A percentile compares a stretch with the other conserved stretches of the same genome.
phyloP scores from a whole-genome alignment of 2,113 vertebrate species.

The Brachionichthys hirsutus region DNA sequence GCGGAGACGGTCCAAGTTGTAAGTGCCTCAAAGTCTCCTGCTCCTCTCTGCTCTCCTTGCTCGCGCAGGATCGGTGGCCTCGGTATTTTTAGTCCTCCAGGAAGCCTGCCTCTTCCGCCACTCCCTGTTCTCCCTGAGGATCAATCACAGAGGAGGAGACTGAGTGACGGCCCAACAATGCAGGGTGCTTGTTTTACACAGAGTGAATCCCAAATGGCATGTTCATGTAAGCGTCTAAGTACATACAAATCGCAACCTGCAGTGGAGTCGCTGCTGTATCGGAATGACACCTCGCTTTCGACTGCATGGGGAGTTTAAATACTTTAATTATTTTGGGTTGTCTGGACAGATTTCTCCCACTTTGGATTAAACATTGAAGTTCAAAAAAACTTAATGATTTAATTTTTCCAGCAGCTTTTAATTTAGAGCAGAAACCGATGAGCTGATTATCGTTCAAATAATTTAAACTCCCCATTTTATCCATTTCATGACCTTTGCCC shows the following conservation, averaged over 20 bases:
- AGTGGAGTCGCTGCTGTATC: too few species aligned
- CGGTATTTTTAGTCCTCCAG: slow-evolving; percentile 68
- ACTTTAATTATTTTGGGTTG: too few species aligned
- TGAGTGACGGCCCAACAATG: slow-evolving; percentile 43
- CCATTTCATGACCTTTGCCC: too few species aligned
- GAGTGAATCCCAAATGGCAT: neutral
- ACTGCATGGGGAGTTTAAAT: too few species aligned
- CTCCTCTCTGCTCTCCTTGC: slow-evolving; percentile 1
- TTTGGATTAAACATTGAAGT: too few species aligned
- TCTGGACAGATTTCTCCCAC: too few species aligned
- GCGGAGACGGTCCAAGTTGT: slow-evolving; percentile 84
- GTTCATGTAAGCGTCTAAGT: neutral
- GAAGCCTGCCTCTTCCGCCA: slow-evolving; percentile 64
- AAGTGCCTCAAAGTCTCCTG: slow-evolving; percentile 45
- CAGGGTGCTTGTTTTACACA: neutral
- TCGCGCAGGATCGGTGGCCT: slow-evolving; percentile 30
- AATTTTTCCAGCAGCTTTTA: too few species aligned
- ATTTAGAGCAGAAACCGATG: too few species aligned
- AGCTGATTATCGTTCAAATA: too few species aligned
- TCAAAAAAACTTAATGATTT: too few species aligned
- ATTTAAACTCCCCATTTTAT: too few species aligned
- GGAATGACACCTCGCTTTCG: too few species aligned
- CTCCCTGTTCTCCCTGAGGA: slow-evolving; percentile 25
- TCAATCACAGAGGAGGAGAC: slow-evolving; percentile 23
- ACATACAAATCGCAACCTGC: neutral